Evolutionary conservation across 2,113 vertebrate genomes (phyloP).

Genomic region (Vidua macroura): DNA sequence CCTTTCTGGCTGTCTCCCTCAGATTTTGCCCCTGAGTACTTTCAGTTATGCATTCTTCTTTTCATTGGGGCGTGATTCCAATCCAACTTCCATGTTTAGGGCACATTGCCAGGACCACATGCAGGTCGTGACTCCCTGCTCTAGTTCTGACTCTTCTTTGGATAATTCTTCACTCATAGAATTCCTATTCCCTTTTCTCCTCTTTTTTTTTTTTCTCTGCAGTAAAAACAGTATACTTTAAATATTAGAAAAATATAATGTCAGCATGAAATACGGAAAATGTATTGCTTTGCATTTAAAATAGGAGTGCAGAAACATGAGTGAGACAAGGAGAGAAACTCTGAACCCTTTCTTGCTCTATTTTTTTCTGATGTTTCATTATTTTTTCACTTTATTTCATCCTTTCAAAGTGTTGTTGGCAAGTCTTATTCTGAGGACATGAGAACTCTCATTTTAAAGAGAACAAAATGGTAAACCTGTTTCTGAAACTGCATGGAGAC

Average conservation of each 20-base stretch:
- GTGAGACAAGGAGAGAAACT: not conserved
- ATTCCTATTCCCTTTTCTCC: not conserved
- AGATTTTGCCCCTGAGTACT: not conserved
- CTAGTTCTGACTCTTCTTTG: not conserved
- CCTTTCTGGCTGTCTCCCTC: not conserved
- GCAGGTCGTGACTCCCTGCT: fast-evolving
- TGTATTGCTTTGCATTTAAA: not conserved
- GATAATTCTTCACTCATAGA: not conserved
- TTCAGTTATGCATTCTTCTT: not conserved
- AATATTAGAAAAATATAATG: not conserved
- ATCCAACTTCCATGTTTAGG: not conserved
- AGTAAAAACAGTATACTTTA: not conserved
- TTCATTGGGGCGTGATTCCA: not conserved
- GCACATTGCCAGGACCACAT: not conserved
- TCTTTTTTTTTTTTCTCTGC: too few relatives aligned
- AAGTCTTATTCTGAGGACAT: not conserved
- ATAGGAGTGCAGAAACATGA: not conserved
- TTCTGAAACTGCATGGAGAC: not conserved
- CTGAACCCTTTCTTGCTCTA: not conserved
- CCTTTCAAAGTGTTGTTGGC: not conserved
- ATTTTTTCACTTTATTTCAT: not conserved
- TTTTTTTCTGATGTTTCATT: not conserved
- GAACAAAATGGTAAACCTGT: not conserved
- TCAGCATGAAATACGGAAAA: not conserved
- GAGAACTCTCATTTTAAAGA: slow-evolving; percentile 5